These are phyloP conservation scores for Pseudopleuronectes americanus DNA, from an alignment of 2,797 vertebrate genomes.

Conservation along the genomic window DNA sequence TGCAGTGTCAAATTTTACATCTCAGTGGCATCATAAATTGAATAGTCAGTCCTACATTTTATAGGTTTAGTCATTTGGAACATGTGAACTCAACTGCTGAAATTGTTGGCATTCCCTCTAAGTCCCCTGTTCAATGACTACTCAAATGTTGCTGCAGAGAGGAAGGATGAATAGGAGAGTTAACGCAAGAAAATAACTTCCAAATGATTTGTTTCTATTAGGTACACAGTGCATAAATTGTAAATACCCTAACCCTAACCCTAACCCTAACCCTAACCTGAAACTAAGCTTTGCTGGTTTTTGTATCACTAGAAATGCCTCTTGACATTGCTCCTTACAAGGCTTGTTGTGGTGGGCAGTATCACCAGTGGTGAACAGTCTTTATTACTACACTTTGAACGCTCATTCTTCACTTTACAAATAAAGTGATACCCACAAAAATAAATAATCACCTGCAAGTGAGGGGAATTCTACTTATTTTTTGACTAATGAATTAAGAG, in stretches of 20 bases:
- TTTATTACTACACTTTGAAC: not conserved
- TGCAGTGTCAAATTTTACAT: constrained; percentile 60
- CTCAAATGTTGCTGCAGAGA: not conserved
- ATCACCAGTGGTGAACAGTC: not conserved
- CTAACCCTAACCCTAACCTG: too few species aligned
- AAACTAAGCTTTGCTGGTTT: not conserved
- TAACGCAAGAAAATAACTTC: not conserved
- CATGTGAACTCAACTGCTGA: constrained; percentile 25
- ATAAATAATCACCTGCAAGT: constrained; percentile 8
- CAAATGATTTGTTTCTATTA: constrained; percentile 1
- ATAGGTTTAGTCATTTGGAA: constrained; percentile 8
- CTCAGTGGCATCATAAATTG: constrained; percentile 41
- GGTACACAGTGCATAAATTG: not conserved
- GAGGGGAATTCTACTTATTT: constrained; percentile 7
- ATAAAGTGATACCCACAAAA: constrained; percentile 15
- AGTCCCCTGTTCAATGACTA: not conserved
- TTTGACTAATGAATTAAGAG: constrained; percentile 15
- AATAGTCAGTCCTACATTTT: constrained; percentile 40
- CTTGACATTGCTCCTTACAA: constrained; percentile 4
- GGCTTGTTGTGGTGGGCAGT: not conserved
- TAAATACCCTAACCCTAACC: too few species aligned
- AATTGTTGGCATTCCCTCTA: constrained; percentile 11
- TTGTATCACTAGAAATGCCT: not conserved
- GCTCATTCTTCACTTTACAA: not conserved
- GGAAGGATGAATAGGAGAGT: not conserved